A percentile compares a stretch with the other conserved stretches of the same genome.
Evolutionary conservation across 2,113 vertebrate genomes (phyloP).

Genomic region (Ariopsis seemanni): DNA sequence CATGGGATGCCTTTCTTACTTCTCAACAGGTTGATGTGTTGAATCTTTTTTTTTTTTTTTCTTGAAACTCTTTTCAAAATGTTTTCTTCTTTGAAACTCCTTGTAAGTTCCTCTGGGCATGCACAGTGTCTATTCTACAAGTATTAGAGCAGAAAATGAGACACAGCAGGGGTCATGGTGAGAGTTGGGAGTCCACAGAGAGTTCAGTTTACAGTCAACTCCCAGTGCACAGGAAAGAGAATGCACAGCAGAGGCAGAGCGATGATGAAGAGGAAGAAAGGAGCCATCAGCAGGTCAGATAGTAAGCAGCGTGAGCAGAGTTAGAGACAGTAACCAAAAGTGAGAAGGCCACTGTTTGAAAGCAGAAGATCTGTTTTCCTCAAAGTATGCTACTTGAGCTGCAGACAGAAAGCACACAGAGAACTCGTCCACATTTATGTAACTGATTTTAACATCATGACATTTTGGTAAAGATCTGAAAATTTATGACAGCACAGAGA

Average conservation of each 20-base stretch:
- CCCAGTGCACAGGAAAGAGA: constrained; percentile 18
- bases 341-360: constrained; percentile 56
- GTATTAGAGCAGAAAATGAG: constrained; percentile 60
- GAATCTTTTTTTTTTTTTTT: background rate
- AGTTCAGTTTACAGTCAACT: constrained; percentile 65
- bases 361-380: constrained; percentile 67
- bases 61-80: constrained; percentile 21
- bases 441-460: background rate
- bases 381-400: constrained; percentile 79
- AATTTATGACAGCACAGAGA: constrained; percentile 3
- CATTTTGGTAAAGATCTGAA: constrained; percentile 20
- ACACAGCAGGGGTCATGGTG: constrained; percentile 48
- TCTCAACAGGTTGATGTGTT: background rate
- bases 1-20: constrained; percentile 15
- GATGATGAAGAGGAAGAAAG: constrained; percentile 36
- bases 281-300: constrained; percentile 42
- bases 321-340: constrained; percentile 62
- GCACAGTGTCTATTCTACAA: constrained; percentile 61
- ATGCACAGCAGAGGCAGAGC: constrained; percentile 33
- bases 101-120: constrained; percentile 62
- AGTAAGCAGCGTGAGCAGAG: constrained; percentile 57
- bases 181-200: constrained; percentile 54
- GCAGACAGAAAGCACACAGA: constrained; percentile 56
- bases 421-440: background rate
- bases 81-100: constrained; percentile 18